Conservation (phyloP, 1,140 invertebrate species). For the Carcinoscorpius rotundicauda region DNA sequence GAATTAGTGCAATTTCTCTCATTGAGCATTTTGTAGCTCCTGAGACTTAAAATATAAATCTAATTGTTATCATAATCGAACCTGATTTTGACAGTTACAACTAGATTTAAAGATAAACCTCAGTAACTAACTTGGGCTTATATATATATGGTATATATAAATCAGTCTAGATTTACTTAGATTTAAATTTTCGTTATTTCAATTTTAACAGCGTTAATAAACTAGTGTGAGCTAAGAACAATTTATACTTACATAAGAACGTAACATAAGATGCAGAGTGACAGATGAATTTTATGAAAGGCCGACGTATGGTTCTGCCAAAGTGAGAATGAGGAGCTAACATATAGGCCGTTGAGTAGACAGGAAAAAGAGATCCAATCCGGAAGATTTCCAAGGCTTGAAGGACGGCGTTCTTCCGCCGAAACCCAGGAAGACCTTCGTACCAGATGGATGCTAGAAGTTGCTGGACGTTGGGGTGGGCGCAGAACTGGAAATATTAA, state of each 20-base stretch:
- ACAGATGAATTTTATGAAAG: slow-evolving; percentile 98
- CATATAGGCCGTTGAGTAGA: slow-evolving; percentile 86
- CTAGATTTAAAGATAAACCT: too few relatives aligned
- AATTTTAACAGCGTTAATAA: too few relatives aligned
- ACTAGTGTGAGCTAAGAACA: too few relatives aligned
- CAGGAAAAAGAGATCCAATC: slow-evolving; percentile 87
- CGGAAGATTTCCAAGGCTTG: slow-evolving; percentile 85
- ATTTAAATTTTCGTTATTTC: too few relatives aligned
- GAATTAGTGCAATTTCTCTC: too few relatives aligned
- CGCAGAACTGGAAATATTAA: slow-evolving; percentile 74
- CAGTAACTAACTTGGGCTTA: too few relatives aligned
- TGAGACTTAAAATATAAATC: too few relatives aligned
- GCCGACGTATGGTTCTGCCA: slow-evolving; percentile 85
- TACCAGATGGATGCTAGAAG: slow-evolving; percentile 96
- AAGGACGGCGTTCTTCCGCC: slow-evolving; percentile 87
- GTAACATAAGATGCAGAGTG: slow-evolving; percentile 96
- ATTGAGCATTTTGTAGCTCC: too few relatives aligned
- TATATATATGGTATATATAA: too few relatives aligned
- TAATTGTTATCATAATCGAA: too few relatives aligned
- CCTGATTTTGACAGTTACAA: too few relatives aligned
- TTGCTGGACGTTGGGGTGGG: slow-evolving; percentile 96
- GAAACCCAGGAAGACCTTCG: slow-evolving; percentile 89
- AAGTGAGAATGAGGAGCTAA: slow-evolving; percentile 77
- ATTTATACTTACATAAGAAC: slow-evolving; percentile 60
- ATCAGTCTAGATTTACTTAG: too few relatives aligned